Percentiles rank a stretch among this genome's conserved stretches.
These are phyloP conservation scores for Linepithema humile DNA, from an alignment of 1,140 invertebrate genomes.

Conservation along the genomic window DNA sequence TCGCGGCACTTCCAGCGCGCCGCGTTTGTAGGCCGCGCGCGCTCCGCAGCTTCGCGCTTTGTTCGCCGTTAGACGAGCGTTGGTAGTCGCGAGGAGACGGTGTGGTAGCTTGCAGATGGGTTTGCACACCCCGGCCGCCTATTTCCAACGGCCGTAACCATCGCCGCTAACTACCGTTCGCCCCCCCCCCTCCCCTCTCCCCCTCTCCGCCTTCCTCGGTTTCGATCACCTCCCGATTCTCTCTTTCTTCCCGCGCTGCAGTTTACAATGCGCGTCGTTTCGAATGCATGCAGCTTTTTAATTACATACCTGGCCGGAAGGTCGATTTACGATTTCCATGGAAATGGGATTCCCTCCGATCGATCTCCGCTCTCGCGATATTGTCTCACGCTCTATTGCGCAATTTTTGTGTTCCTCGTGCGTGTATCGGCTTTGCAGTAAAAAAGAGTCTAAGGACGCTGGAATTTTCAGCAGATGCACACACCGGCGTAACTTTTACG, in stretches of 20 bases:
- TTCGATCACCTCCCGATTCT: not conserved
- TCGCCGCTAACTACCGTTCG: constrained; percentile 20
- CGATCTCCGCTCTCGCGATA: not conserved
- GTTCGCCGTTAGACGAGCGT: constrained; percentile 54
- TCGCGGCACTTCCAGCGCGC: constrained; percentile 61
- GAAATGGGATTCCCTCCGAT: constrained; percentile 67
- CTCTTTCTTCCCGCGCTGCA: constrained; percentile 7
- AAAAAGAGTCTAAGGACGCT: not conserved
- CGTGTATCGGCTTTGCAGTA: not conserved
- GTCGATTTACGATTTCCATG: constrained; percentile 76
- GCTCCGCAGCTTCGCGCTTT: constrained; percentile 59
- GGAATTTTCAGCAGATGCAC: not conserved
- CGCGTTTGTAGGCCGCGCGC: constrained; percentile 52
- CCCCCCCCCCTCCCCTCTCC: not conserved
- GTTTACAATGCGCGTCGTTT: constrained; percentile 54
- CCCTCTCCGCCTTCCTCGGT: not conserved
- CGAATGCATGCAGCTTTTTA: constrained; percentile 77
- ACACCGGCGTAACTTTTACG: not conserved
- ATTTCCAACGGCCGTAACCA: constrained; percentile 21
- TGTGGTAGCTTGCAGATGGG: constrained; percentile 26
- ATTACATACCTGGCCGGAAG: constrained; percentile 72
- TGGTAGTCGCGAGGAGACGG: constrained; percentile 9
- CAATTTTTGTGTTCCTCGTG: not conserved
- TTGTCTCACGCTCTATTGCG: not conserved
- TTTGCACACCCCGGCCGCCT: not conserved